Conservation (phyloP, 2,113 vertebrate genomes). For the Protobothrops mucrosquamatus region DNA sequence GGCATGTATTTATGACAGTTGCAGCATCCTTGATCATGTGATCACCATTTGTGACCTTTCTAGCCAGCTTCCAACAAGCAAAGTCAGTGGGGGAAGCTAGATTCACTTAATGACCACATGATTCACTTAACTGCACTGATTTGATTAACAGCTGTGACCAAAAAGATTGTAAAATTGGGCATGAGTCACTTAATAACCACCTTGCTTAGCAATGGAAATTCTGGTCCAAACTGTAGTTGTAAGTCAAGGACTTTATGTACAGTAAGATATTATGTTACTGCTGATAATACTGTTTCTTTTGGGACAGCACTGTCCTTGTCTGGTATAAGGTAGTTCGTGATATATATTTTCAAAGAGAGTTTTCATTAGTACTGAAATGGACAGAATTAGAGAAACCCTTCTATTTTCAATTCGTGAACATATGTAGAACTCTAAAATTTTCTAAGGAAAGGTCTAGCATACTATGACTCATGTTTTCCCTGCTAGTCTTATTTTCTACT, state of each 20-base stretch:
- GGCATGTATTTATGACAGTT: not conserved
- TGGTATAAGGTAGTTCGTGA: conserved; percentile 37
- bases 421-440: conserved; percentile 34
- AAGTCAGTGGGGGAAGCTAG: not conserved
- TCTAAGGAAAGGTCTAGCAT: conserved; percentile 33
- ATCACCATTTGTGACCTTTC: not conserved
- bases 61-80: not conserved
- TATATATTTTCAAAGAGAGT: conserved; percentile 43
- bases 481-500: conserved; percentile 23
- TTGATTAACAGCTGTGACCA: not conserved
- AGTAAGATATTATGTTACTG: conserved; percentile 41
- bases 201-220: not conserved
- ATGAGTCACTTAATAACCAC: not conserved
- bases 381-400: conserved; percentile 1
- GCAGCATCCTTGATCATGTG: not conserved
- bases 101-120: not conserved
- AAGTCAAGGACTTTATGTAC: not conserved
- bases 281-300: conserved; percentile 35
- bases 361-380: not conserved
- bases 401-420: conserved; percentile 35
- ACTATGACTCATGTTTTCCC: conserved; percentile 43
- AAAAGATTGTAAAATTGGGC: not conserved
- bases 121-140: not conserved
- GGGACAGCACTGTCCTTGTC: conserved; percentile 44
- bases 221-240: not conserved